Conservation (phyloP, 2,113 vertebrate species). For the Poeciliopsis occidentalis region DNA sequence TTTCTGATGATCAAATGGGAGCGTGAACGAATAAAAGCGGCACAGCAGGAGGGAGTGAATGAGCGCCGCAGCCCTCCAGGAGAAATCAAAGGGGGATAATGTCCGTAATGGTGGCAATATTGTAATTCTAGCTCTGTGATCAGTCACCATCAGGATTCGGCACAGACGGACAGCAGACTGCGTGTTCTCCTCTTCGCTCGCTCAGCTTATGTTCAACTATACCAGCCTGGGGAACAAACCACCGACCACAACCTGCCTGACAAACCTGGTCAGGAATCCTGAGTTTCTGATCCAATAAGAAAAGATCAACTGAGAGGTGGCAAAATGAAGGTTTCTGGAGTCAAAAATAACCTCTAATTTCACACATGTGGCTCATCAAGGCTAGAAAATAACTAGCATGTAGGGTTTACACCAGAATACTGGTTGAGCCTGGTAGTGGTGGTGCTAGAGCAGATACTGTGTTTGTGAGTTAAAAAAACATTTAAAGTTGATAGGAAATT, state of each 20-base stretch:
- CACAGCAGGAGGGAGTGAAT: constrained; percentile 5
- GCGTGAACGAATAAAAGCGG: constrained; percentile 6
- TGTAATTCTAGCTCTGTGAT: constrained; percentile 5
- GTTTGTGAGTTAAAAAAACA: too few relatives aligned
- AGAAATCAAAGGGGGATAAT: constrained; percentile 8
- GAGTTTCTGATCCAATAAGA: constrained; percentile 10
- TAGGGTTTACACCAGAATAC: too few relatives aligned
- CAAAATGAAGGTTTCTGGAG: constrained; percentile 26
- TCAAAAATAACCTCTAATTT: too few relatives aligned
- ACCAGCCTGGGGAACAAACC: not conserved
- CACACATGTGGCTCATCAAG: too few relatives aligned
- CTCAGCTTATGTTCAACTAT: not conserved
- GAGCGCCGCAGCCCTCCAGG: not conserved
- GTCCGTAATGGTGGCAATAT: not conserved
- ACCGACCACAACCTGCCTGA: constrained; percentile 21
- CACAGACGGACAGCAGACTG: not conserved
- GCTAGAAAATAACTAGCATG: too few relatives aligned
- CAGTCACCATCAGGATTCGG: constrained; percentile 13
- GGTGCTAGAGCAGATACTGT: too few relatives aligned
- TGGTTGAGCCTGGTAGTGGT: too few relatives aligned
- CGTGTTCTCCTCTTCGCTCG: not conserved
- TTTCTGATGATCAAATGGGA: constrained; percentile 12
- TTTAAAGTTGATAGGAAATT: too few relatives aligned
- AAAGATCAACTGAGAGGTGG: constrained; percentile 21
- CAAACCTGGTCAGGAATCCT: constrained; percentile 21